Conservation (phyloP, 2,797 vertebrate genomes). For the Gallinago nigripennis region DNA sequence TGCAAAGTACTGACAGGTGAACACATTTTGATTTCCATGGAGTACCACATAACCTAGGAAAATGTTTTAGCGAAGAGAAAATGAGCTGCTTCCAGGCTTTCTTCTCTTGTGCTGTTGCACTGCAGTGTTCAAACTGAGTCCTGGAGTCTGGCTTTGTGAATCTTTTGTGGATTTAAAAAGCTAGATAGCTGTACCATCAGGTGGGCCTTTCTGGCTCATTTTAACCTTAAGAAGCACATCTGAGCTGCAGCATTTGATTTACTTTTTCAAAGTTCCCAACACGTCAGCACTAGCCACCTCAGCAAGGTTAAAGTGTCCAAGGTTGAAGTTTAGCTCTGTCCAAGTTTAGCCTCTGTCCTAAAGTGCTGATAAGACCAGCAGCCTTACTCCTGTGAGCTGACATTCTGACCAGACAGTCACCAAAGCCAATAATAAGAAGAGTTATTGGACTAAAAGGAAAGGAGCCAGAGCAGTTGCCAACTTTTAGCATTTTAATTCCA, state of each 20-base stretch:
- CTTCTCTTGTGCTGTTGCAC: fast-evolving
- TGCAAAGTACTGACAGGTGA: not conserved
- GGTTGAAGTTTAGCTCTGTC: slow-evolving; percentile 51
- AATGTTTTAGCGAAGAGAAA: not conserved
- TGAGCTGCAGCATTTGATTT: not conserved
- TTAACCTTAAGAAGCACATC: not conserved
- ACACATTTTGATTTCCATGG: not conserved
- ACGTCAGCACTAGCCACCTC: slow-evolving; percentile 53
- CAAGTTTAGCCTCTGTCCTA: not conserved
- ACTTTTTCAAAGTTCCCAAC: slow-evolving; percentile 59
- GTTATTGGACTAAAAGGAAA: not conserved
- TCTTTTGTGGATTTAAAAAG: not conserved
- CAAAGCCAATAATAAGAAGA: not conserved
- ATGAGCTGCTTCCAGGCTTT: not conserved
- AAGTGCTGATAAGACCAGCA: not conserved
- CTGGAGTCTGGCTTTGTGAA: not conserved
- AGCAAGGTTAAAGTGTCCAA: slow-evolving; percentile 27
- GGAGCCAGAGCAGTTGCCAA: not conserved
- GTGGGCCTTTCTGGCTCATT: not conserved
- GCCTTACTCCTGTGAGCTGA: not conserved
- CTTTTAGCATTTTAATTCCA: not conserved
- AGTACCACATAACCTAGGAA: not conserved
- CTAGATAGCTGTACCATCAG: not conserved
- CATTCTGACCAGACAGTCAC: not conserved
- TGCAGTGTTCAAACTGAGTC: not conserved